Conservation (phyloP, 1,140 invertebrate genomes). For the Diorhabda sublineata region DNA sequence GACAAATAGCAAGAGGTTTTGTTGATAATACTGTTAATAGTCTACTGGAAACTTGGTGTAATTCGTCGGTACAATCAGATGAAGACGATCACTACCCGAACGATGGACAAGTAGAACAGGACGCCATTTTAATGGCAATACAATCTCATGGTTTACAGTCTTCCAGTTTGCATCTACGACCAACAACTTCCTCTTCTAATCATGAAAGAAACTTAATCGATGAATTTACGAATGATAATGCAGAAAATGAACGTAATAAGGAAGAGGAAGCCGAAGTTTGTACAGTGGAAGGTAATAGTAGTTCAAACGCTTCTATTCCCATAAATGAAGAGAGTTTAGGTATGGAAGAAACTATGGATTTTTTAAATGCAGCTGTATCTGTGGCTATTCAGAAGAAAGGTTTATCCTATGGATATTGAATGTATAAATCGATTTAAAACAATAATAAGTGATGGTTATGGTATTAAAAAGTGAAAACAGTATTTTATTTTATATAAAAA, state of each 20-base stretch:
- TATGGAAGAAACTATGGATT: conserved; percentile 47
- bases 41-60: conserved; percentile 60
- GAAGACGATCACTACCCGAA: conserved; percentile 52
- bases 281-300: conserved; percentile 21
- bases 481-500: background rate
- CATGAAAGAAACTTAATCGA: conserved; percentile 25
- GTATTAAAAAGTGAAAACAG: background rate
- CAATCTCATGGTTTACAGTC: conserved; percentile 58
- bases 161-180: conserved; percentile 3
- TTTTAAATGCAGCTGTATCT: conserved; percentile 62
- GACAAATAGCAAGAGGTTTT: conserved; percentile 64
- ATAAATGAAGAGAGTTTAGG: conserved; percentile 11
- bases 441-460: background rate
- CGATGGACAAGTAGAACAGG: conserved; percentile 59
- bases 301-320: conserved; percentile 8
- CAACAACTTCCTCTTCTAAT: conserved; percentile 16
- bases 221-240: conserved; percentile 22
- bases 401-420: conserved; percentile 47
- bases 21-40: conserved; percentile 70
- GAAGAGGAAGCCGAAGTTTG: conserved; percentile 25
- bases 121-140: conserved; percentile 62
- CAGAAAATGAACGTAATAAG: conserved; percentile 19
- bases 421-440: background rate
- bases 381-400: conserved; percentile 69
- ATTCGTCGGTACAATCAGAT: conserved; percentile 44